Percentiles rank a stretch among this genome's conserved stretches.
Conservation (phyloP, 2,888 invertebrate genomes). For the Meiosimyza decipiens region DNA sequence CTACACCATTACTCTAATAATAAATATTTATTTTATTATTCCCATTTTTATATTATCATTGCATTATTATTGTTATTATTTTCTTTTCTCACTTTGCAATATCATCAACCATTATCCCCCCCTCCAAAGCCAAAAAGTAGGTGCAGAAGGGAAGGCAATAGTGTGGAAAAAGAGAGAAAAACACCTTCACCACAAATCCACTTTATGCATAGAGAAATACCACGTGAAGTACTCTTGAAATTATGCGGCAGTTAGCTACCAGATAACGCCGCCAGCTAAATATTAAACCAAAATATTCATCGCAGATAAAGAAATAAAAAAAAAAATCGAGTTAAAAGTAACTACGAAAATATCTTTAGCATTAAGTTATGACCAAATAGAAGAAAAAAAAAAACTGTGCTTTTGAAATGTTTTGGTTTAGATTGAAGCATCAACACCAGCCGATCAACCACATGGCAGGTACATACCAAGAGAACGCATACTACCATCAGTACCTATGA, state of each 20-base stretch:
- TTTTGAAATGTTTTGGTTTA: conserved; percentile 19
- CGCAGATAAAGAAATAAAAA: neutral
- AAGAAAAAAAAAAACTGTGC: conserved; percentile 2
- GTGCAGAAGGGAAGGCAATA: conserved; percentile 18
- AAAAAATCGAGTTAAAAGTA: neutral
- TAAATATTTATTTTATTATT: conserved; percentile 42
- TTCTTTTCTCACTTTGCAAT: conserved; percentile 36
- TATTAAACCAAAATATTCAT: conserved; percentile 36
- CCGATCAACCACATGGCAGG: conserved; percentile 24
- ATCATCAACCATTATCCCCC: conserved; percentile 2
- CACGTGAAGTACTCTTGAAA: conserved; percentile 54
- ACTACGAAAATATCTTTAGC: conserved; percentile 23
- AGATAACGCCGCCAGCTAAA: conserved; percentile 53
- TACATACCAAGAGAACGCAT: neutral
- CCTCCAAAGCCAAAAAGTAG: neutral
- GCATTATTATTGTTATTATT: conserved; percentile 55
- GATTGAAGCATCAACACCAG: conserved; percentile 26
- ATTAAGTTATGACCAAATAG: neutral
- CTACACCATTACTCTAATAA: conserved; percentile 9
- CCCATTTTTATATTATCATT: conserved; percentile 50
- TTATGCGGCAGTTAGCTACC: conserved; percentile 61
- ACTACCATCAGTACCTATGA: neutral
- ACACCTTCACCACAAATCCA: conserved; percentile 54
- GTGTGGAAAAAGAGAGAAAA: conserved; percentile 12
- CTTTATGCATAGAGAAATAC: conserved; percentile 39